phyloP scores from a whole-genome alignment of 2,113 vertebrate genomes.

The Semnornis frantzii region DNA sequence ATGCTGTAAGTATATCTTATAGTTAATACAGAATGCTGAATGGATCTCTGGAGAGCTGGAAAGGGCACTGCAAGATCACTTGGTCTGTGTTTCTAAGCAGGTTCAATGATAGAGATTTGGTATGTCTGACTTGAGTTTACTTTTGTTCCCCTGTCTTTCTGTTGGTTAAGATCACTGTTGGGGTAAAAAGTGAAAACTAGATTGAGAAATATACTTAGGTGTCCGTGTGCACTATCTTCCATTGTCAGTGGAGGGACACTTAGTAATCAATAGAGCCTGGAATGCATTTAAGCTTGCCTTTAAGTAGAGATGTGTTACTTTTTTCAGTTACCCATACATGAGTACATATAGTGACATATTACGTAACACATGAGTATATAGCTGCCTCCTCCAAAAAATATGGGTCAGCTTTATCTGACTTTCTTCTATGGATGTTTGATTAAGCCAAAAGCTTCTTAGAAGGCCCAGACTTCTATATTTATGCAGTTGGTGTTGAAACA shows the following conservation, averaged over 20 bases:
- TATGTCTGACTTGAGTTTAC: neutral
- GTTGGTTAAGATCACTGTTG: neutral
- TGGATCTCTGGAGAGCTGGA: neutral
- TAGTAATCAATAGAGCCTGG: neutral
- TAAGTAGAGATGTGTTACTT: neutral
- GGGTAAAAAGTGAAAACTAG: neutral
- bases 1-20: constrained; percentile 83
- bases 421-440: neutral
- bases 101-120: neutral
- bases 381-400: neutral
- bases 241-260: neutral
- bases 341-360: neutral
- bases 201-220: neutral
- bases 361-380: neutral
- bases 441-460: neutral
- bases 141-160: neutral
- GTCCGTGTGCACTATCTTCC: neutral
- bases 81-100: neutral
- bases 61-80: neutral
- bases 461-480: neutral
- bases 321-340: fast-evolving
- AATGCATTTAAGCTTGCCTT: neutral
- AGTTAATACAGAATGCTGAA: neutral
- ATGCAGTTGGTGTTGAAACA: neutral
- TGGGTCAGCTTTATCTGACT: neutral